Conservation (phyloP, 2,888 invertebrate species). For the Crepidodera aurea region DNA sequence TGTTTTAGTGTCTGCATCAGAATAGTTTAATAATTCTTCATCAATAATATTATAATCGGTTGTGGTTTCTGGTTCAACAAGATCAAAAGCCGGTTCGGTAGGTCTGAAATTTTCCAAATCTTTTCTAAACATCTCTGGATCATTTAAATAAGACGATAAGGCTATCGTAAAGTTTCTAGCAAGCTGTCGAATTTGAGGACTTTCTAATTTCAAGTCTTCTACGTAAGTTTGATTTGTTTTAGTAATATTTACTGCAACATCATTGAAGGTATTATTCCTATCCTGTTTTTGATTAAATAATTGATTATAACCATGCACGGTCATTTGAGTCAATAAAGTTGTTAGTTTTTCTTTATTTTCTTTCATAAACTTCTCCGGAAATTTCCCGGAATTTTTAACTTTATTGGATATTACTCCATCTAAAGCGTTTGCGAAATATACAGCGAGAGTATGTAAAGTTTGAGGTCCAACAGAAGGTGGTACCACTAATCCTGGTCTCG, state of each 20-base stretch:
- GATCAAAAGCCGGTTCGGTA: constrained; percentile 71
- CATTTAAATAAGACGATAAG: constrained; percentile 81
- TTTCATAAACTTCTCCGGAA: constrained; percentile 44
- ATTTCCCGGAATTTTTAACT: constrained; percentile 36
- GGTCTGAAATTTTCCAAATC: constrained; percentile 80
- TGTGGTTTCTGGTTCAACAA: constrained; percentile 46
- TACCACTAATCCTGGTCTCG: constrained; percentile 71
- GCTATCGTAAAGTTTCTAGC: constrained; percentile 88
- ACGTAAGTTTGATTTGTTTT: not conserved
- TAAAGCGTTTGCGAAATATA: constrained; percentile 79
- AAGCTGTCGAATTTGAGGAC: constrained; percentile 76
- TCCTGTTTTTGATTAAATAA: constrained; percentile 56
- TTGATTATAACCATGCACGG: constrained; percentile 70
- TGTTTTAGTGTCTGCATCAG: constrained; percentile 68
- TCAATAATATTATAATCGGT: constrained; percentile 63
- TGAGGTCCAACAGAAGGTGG: constrained; percentile 80
- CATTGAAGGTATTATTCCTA: constrained; percentile 3
- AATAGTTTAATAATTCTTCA: constrained; percentile 80
- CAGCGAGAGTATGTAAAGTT: constrained; percentile 78
- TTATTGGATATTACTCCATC: constrained; percentile 65
- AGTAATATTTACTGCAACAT: not conserved
- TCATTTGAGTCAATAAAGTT: constrained; percentile 71
- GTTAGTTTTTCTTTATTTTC: constrained; percentile 63
- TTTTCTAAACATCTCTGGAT: constrained; percentile 82
- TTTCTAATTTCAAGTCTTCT: constrained; percentile 50